Percentiles rank a stretch among this genome's conserved stretches.
phyloP scores from a whole-genome alignment of 2,797 vertebrate species.

The Gadopsis marmoratus region DNA sequence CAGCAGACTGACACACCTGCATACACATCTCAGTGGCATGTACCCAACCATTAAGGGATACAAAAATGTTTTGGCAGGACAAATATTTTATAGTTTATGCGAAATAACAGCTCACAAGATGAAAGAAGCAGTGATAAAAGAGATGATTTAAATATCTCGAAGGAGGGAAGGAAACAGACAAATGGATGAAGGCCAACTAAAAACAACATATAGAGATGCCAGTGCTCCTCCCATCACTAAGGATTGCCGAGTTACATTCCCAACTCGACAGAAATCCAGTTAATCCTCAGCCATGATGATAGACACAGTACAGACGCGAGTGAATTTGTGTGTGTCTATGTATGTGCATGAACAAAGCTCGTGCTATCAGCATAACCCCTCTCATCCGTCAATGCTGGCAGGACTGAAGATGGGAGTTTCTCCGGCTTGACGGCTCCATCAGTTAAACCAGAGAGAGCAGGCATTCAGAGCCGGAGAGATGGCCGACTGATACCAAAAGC shows the following conservation, averaged over 20 bases:
- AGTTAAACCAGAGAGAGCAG: conserved; percentile 60
- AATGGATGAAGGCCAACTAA: neutral
- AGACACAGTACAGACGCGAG: conserved; percentile 17
- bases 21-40: conserved; percentile 18
- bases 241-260: conserved; percentile 39
- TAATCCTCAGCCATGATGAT: conserved; percentile 49
- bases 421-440: conserved; percentile 57
- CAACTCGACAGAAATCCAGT: conserved; percentile 42
- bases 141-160: neutral
- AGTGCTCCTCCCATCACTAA: conserved; percentile 11
- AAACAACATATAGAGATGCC: neutral
- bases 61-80: conserved; percentile 10
- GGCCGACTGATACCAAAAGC: conserved; percentile 61
- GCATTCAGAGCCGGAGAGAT: conserved; percentile 63
- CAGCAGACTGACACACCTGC: conserved; percentile 22
- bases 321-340: neutral
- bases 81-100: conserved; percentile 11
- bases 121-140: neutral
- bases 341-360: neutral
- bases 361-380: conserved; percentile 25
- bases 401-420: conserved; percentile 45
- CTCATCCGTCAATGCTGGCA: conserved; percentile 1
- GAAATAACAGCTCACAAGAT: neutral
- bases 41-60: conserved; percentile 14
- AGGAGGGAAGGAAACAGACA: conserved; percentile 4